Evolutionary conservation across 2,113 vertebrate genomes (phyloP), one percentile per base, ranked within the genome.

Genomic region (Elgaria multicarinata): DNA sequence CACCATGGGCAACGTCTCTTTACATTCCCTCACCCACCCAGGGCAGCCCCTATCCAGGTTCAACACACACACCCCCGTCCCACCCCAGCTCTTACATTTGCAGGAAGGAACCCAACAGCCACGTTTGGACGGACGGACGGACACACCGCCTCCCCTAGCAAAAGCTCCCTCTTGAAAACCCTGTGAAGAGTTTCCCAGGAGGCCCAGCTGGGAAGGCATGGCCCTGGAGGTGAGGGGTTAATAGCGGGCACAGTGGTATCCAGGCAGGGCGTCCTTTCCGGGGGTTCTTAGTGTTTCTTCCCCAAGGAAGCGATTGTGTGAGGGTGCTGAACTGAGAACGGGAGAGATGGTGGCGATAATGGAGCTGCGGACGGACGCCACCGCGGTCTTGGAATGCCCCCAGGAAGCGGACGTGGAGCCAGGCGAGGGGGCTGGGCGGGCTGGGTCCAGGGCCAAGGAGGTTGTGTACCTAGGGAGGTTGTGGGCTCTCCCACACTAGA

Each of bases 161-260:
- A 18, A 62, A 4, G 9, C 3, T n/a, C 58, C 58, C 69, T 16
- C 33, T 12, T n/a, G n/a, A n/a, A n/a, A 1, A 4, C 16, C 8
- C 9, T 33, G 24, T 16, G 74, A 13, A 72, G 33, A n/a, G n/a
- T 20, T 26, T 9, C 26, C 36, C n/a, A 1, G 87, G 86, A 10
- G 50, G 67, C 75, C 78, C 87, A 64, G 78, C 88, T 66, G 92
- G 89, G 85, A 87, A 85, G 69, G 50, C 87, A 89, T 10, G 31
- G 67, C 80, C 39, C 85, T 26, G 12, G 88, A 87, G 12, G n/a
- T 78, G 58, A 82, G 80, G 58, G 55, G 36, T 8, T 39, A 62
- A 66, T 50, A 26, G 66, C n/a, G 71, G 18, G 62, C 79, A 12
- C 87, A 75, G 46, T 72, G 86, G 69, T 64, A 28, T 62, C 84